Evolutionary conservation across 2,888 invertebrate species (phyloP).

Genomic region (Tachina fera): DNA sequence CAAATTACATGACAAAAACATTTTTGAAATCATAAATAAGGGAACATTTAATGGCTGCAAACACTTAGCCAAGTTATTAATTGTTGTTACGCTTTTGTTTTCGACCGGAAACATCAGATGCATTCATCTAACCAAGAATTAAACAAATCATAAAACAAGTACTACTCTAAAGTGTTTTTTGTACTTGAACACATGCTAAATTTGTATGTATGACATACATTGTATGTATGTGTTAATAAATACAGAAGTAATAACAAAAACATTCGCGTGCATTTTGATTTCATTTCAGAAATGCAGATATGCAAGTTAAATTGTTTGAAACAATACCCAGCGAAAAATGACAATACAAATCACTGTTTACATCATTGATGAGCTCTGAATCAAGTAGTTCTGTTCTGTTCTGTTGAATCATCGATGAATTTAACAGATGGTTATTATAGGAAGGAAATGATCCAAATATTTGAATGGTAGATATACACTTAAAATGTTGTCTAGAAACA

Average conservation of each 20-base stretch:
- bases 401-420: no score
- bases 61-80: slow-evolving; percentile 66
- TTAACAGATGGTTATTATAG: no score
- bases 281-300: not conserved
- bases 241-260: not conserved
- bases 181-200: slow-evolving; percentile 23
- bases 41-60: slow-evolving; percentile 48
- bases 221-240: not conserved
- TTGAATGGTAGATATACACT: no score
- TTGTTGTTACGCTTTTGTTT: slow-evolving; percentile 69
- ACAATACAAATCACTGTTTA: no score
- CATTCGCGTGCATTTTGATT: not conserved
- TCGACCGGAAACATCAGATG: slow-evolving; percentile 72
- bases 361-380: no score
- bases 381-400: no score
- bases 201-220: no score
- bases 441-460: no score
- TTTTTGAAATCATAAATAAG: slow-evolving; percentile 40
- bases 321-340: no score
- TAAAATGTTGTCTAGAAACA: no score
- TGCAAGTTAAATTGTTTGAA: no score
- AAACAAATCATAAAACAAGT: slow-evolving; percentile 33
- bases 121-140: slow-evolving; percentile 58
- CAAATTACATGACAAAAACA: slow-evolving; percentile 46
- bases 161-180: slow-evolving; percentile 6